These are phyloP conservation scores for Drosophila repletoides DNA, from an alignment of 1,140 invertebrate genomes.

Conservation along the genomic window DNA sequence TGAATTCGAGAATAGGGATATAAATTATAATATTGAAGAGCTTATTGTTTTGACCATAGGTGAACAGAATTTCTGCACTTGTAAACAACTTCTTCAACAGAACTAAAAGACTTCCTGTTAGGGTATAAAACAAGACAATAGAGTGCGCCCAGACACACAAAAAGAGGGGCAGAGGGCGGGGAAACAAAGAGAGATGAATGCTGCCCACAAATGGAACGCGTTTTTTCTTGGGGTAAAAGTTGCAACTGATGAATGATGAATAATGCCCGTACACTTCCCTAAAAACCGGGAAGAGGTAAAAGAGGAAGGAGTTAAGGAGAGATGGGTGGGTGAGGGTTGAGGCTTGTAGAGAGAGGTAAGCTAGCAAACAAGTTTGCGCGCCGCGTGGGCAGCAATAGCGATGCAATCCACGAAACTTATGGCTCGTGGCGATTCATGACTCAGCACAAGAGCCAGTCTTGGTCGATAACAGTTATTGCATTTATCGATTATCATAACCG, in stretches of 20 bases:
- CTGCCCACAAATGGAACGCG: neutral
- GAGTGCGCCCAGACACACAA: too few relatives aligned
- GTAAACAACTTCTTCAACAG: too few relatives aligned
- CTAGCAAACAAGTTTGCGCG: conserved; percentile 45
- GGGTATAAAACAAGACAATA: too few relatives aligned
- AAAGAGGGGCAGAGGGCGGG: neutral
- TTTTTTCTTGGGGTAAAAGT: conserved; percentile 17
- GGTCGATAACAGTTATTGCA: conserved; percentile 13
- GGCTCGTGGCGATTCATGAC: conserved; percentile 49
- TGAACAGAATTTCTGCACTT: too few relatives aligned
- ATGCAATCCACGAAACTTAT: conserved; percentile 13
- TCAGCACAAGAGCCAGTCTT: conserved; percentile 20
- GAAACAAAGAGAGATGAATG: neutral
- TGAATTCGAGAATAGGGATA: too few relatives aligned
- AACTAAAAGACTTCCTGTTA: too few relatives aligned
- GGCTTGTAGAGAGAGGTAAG: neutral
- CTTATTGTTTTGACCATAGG: too few relatives aligned
- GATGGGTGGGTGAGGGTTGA: neutral
- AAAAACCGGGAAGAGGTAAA: too few relatives aligned
- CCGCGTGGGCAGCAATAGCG: conserved; percentile 30
- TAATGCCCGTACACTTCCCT: too few relatives aligned
- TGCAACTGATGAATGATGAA: conserved; percentile 32
- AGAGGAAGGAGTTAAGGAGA: neutral
- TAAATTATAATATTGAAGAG: too few relatives aligned
- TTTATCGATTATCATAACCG: conserved; percentile 21